Evolutionary conservation across 2,113 vertebrate genomes (phyloP).

Genomic region (Ceyx margarethae): DNA sequence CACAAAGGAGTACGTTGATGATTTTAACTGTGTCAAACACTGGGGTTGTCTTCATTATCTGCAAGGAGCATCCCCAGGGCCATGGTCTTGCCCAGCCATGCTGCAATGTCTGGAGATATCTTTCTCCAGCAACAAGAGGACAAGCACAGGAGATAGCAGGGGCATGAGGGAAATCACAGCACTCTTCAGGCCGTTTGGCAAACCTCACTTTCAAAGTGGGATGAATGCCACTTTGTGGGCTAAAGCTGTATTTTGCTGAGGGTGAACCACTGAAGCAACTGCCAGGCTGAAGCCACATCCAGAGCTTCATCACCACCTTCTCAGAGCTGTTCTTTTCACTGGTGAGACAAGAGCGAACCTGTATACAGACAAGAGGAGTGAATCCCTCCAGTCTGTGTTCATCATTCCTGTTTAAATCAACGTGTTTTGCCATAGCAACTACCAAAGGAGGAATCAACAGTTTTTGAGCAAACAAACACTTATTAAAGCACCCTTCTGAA

Average conservation of each 20-base stretch:
- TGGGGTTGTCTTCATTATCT: neutral
- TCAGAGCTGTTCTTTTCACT: rapidly evolving
- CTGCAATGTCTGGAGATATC: neutral
- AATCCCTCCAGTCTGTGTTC: neutral
- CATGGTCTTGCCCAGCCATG: neutral
- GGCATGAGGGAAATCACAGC: neutral
- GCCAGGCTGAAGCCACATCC: neutral
- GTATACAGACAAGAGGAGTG: neutral
- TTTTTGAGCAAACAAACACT: constrained; percentile 39
- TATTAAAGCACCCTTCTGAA: constrained; percentile 34
- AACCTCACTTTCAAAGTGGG: neutral
- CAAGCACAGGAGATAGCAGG: neutral
- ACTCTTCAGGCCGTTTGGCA: neutral
- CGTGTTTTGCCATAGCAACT: constrained; percentile 46
- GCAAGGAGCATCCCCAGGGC: neutral
- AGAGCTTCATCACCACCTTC: neutral
- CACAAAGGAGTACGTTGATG: neutral
- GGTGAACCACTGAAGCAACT: neutral
- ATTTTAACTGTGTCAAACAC: neutral
- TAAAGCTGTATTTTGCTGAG: neutral
- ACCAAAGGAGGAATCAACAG: constrained; percentile 14
- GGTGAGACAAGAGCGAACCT: neutral
- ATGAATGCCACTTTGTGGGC: neutral
- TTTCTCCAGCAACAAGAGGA: neutral
- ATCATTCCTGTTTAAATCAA: constrained; percentile 28